Evolutionary conservation across 2,113 vertebrate genomes (phyloP).

Genomic region (Trinectes maculatus): DNA sequence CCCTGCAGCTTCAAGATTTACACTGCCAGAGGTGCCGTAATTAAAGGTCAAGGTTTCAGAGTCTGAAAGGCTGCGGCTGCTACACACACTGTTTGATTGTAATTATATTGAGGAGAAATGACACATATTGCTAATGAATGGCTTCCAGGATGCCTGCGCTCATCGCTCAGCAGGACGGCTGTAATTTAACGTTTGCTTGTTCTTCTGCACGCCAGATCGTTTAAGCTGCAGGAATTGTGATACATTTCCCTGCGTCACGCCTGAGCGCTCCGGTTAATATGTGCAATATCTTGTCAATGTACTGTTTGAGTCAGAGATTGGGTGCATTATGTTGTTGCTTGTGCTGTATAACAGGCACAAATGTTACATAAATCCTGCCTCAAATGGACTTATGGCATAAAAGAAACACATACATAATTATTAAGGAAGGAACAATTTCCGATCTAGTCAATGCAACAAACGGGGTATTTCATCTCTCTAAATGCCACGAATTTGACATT

Average conservation of each 20-base stretch:
- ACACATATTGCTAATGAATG: slow-evolving; percentile 18
- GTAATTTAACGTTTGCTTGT: slow-evolving; percentile 10
- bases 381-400: no score
- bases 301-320: neutral
- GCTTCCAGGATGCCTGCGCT: slow-evolving; percentile 15
- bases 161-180: slow-evolving; percentile 12
- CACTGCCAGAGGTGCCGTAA: slow-evolving; percentile 31
- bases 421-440: neutral
- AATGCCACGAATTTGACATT: neutral
- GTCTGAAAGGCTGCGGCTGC: slow-evolving; percentile 34
- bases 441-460: neutral
- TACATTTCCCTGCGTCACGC: neutral
- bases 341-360: neutral
- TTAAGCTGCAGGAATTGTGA: slow-evolving; percentile 1
- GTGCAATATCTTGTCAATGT: neutral
- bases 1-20: slow-evolving; percentile 24
- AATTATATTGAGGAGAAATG: slow-evolving; percentile 41
- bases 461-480: neutral
- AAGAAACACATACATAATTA: neutral
- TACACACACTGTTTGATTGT: slow-evolving; percentile 31
- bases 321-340: neutral
- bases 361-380: neutral
- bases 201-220: slow-evolving; percentile 11
- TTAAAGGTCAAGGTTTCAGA: slow-evolving; percentile 59
- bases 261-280: slow-evolving; percentile 1